Conservation (phyloP, 2,113 vertebrate species). For the Lanius collurio region DNA sequence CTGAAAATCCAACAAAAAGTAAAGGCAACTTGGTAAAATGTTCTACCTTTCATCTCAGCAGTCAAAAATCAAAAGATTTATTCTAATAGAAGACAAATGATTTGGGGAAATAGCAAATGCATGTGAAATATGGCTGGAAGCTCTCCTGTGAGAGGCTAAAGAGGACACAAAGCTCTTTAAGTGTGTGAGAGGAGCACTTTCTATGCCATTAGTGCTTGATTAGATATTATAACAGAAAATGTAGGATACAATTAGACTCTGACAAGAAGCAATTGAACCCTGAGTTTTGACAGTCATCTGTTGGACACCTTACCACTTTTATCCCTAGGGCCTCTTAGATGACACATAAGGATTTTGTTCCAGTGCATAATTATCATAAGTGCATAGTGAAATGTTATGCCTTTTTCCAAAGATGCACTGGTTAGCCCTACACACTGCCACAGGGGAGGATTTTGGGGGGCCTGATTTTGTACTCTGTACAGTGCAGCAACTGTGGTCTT, state of each 20-base stretch:
- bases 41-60: slow-evolving; percentile 23
- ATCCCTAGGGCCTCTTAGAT: neutral
- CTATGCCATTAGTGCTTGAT: slow-evolving; percentile 55
- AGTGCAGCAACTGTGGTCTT: neutral
- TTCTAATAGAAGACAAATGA: slow-evolving; percentile 53
- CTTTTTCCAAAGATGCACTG: neutral
- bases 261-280: slow-evolving; percentile 58
- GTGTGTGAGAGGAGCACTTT: slow-evolving; percentile 36
- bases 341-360: slow-evolving; percentile 14
- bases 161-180: slow-evolving; percentile 60
- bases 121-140: slow-evolving; percentile 56
- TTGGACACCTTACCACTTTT: slow-evolving; percentile 23
- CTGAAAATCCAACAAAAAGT: neutral
- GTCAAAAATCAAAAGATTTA: slow-evolving; percentile 57
- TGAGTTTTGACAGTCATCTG: slow-evolving; percentile 41
- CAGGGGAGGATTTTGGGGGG: neutral
- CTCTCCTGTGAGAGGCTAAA: slow-evolving; percentile 56
- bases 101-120: slow-evolving; percentile 42
- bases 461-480: neutral
- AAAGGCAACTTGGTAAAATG: neutral
- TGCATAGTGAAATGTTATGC: slow-evolving; percentile 7
- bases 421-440: neutral
- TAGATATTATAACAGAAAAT: slow-evolving; percentile 59
- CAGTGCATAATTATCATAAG: slow-evolving; percentile 29
- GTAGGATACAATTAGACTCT: slow-evolving; percentile 52